Evolutionary conservation across 2,113 vertebrate species (phyloP).

Genomic region (Labeo rohita): DNA sequence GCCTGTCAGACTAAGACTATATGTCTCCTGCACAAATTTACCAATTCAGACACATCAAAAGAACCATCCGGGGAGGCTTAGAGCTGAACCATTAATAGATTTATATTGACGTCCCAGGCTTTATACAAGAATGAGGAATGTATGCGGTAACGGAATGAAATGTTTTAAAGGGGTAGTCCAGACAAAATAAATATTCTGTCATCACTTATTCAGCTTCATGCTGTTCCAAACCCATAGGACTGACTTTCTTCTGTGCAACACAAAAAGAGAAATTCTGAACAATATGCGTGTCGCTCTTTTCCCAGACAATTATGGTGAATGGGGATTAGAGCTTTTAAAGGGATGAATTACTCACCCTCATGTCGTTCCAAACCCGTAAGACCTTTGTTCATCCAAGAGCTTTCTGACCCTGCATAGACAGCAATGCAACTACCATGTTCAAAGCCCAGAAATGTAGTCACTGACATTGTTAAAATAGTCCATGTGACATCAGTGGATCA

Average conservation of each 20-base stretch:
- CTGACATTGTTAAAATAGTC: too few species aligned
- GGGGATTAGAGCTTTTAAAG: not conserved
- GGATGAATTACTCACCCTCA: too few species aligned
- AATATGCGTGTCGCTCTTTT: not conserved
- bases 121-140: slow-evolving; percentile 41
- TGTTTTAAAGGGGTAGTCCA: slow-evolving; percentile 33
- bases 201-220: not conserved
- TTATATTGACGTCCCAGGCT: slow-evolving; percentile 42
- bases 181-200: slow-evolving; percentile 10
- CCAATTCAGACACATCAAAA: slow-evolving; percentile 54
- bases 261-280: not conserved
- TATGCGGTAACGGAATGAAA: slow-evolving; percentile 40
- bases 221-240: not conserved
- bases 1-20: slow-evolving; percentile 46
- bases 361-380: too few species aligned
- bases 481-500: too few species aligned
- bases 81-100: slow-evolving; percentile 52
- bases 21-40: slow-evolving; percentile 47
- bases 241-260: not conserved
- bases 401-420: too few species aligned
- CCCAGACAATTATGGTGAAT: not conserved
- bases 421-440: too few species aligned
- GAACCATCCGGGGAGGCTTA: slow-evolving; percentile 34
- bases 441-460: too few species aligned
- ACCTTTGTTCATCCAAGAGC: too few species aligned